Evolutionary conservation across 2,113 vertebrate genomes (phyloP).

Genomic region (Myotis lucifugus): DNA sequence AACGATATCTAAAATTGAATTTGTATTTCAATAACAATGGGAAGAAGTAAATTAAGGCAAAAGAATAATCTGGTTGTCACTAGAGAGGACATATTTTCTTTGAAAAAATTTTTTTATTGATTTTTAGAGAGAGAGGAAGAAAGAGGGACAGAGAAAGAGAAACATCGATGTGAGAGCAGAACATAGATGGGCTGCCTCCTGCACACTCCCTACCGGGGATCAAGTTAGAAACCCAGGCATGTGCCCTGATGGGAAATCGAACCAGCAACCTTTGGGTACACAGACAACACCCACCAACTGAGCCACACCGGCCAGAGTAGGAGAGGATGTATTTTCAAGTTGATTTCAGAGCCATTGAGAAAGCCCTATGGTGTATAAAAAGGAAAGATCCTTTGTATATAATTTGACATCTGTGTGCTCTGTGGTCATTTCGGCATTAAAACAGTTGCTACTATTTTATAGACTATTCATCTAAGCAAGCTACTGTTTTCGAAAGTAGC

Average conservation of each 20-base stretch:
- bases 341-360: background rate
- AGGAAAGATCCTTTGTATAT: background rate
- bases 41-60: slow-evolving; percentile 15
- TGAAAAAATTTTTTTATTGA: background rate
- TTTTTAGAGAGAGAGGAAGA: background rate
- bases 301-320: background rate
- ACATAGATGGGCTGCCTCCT: background rate
- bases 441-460: background rate
- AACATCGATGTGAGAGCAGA: background rate
- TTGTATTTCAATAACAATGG: background rate
- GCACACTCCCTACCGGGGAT: background rate
- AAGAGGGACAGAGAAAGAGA: background rate
- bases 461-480: background rate
- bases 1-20: background rate
- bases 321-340: background rate
- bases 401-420: background rate
- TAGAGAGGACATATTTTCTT: background rate
- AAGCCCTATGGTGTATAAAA: background rate
- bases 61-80: background rate
- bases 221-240: background rate
- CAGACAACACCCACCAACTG: background rate
- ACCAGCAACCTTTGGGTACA: background rate
- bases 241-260: background rate
- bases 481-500: background rate
- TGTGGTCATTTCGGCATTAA: slow-evolving; percentile 9